Percentiles rank a stretch among this genome's conserved stretches.
Evolutionary conservation across 2,113 vertebrate genomes (phyloP).

Genomic region (Scopus umbretta): DNA sequence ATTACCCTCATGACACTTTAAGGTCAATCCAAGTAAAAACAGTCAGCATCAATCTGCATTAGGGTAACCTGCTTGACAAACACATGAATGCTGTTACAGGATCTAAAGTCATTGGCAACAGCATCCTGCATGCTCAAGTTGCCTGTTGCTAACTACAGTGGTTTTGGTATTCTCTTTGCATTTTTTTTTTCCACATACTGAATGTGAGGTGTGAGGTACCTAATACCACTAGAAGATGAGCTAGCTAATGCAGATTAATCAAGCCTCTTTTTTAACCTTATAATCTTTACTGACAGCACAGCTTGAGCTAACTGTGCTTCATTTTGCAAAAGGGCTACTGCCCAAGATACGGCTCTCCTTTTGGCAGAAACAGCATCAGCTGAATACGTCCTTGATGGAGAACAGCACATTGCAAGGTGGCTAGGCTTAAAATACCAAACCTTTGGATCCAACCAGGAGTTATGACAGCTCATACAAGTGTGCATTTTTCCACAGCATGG

Average conservation of each 20-base stretch:
- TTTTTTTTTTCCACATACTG: neutral
- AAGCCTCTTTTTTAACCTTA: neutral
- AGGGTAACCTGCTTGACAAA: neutral
- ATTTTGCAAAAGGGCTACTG: neutral
- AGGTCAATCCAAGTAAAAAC: neutral
- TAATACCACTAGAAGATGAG: neutral
- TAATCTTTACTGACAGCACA: neutral
- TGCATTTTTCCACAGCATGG: neutral
- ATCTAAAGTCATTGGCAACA: neutral
- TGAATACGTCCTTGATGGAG: neutral
- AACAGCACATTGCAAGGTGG: neutral
- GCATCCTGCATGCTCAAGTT: neutral
- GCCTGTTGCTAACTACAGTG: neutral
- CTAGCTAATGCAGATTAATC: neutral
- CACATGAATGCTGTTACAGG: neutral
- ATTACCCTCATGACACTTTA: neutral
- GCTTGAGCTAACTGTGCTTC: neutral
- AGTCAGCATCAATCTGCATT: neutral
- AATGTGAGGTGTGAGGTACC: neutral
- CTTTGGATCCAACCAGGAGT: neutral
- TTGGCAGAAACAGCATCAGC: neutral
- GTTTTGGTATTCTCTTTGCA: neutral
- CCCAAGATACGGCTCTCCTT: neutral
- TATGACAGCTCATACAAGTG: neutral
- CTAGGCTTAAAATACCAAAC: constrained; percentile 3